Base-by-base conservation (phyloP, 2,113 vertebrate genomes). In the Cyrtonyx montezumae region DNA sequence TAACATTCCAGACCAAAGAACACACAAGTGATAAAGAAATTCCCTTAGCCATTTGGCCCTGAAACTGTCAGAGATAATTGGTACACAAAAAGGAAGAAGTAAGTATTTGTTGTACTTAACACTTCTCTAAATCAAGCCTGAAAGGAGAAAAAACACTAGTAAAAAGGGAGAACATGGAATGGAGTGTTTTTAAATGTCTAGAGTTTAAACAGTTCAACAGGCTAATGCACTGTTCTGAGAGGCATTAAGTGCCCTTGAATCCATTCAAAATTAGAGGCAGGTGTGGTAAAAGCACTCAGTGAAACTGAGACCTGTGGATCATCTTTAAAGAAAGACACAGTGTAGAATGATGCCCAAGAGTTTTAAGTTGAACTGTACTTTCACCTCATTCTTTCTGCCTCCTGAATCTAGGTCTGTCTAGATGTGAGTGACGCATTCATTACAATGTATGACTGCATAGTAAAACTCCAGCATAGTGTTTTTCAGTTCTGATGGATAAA, bases 141-240 rank as follows among this genome's bases (percentile, higher is more conserved):
- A 96, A 96, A 93, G 73, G 46, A 78, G n/a, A 87, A 68, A 68
- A 87, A 88, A 46, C 20, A 20, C 9, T 75, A 42, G n/a, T 88
- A 76, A 84, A 37, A 70, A 45, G 46, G 62, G 53, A 73, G 2
- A 90, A 26, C 67, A 70, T 42, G 56, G 73, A 80, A 92, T 20
- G 45, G 66, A 95, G 82, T 90, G 63, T 43, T 93, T 95, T 96
- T 89, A 80, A 92, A 48, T 79, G 21, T 80, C 86, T 91, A 90
- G 48, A 66, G 34, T 84, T 96, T 95, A 93, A 94, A 78, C 40
- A 48, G 53, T 65, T 70, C 0, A 1, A 87, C 58, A 69, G 21
- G 26, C 26, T 88, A 75, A 61, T 79, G 34, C 37, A 94, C 66
- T 92, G 25, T 46, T 90, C 62, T 49, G 11, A 36, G 55, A 74